Evolutionary conservation across 2,888 invertebrate genomes (phyloP), one percentile per base, ranked within the genome.

Genomic region (Endomychus coccineus): DNA sequence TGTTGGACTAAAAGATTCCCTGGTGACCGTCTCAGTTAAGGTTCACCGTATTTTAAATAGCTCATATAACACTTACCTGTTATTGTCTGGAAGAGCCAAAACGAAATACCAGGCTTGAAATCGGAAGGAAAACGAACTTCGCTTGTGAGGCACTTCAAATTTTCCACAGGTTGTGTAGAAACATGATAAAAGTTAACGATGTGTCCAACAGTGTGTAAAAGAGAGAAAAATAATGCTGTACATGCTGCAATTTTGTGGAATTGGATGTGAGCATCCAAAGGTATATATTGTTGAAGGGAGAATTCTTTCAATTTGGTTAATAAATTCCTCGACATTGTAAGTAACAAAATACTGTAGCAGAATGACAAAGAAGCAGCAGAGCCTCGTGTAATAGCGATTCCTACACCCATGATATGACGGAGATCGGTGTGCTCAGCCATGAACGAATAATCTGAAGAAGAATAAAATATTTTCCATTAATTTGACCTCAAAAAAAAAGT

Each of bases 161-260:
- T 90, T 55, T 91, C 92, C 2, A 92, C 74, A 0, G 94, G 91
- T 58, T 96, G 96, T 0, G 94, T 95, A 3, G 92, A 92, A 0
- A 96, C 88, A 58, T 96, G 95, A 63, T 96, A 96, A 67, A 96
- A 96, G 67, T 96, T 96, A 17, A 96, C 89, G 61, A 95, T 84
- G 56, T 96, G 96, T 0, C 95, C 95, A 2, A 91, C 82, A 0
- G 92, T 88, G 59, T 96, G 95, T 0, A 94, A 71, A 1, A 94
- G 69, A 0, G 92, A 89, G 67, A 95, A 95, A 68, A 95, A 90
- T 1, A 92, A 69, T 0, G 91, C 94, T 0, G 95, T 95, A 51
- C 91, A 87, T 0, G 95, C 96, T 0, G 90, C 91, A 35, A 96
- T 92, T 69, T 95, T 95, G 66, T 96, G 96, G 63, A 96, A 96